These are phyloP conservation scores for Morpho helenor DNA, from an alignment of 2,888 invertebrate species.

Conservation along the genomic window DNA sequence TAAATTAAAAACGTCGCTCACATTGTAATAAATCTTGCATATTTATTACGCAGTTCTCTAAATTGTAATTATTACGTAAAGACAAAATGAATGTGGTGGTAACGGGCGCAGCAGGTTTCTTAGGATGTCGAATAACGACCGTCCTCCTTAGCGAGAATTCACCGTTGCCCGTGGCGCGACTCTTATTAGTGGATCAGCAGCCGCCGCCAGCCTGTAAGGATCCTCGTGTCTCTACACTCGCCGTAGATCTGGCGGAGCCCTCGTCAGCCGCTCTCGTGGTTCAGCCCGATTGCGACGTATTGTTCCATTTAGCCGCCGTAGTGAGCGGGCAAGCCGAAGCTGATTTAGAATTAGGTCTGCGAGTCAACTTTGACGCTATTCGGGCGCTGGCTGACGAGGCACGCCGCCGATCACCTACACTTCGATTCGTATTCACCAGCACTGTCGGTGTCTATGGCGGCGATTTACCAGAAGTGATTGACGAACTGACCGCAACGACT, in stretches of 20 bases:
- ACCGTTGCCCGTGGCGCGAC: constrained; percentile 35
- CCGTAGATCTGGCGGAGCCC: constrained; percentile 36
- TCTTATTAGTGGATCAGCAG: constrained; percentile 40
- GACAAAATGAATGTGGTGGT: constrained; percentile 49
- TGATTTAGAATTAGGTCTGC: constrained; percentile 58
- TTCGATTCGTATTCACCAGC: constrained; percentile 56
- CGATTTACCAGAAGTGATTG: constrained; percentile 40
- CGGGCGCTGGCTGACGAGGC: constrained; percentile 52
- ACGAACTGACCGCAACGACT: constrained; percentile 48
- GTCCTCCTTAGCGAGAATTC: constrained; percentile 35
- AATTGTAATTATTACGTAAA: neutral
- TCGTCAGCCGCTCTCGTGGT: constrained; percentile 42
- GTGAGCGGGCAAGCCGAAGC: constrained; percentile 64
- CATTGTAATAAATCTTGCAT: neutral
- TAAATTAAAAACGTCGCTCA: neutral
- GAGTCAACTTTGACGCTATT: constrained; percentile 60
- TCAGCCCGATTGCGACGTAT: constrained; percentile 36
- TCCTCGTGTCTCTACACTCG: constrained; percentile 36
- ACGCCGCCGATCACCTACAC: constrained; percentile 37
- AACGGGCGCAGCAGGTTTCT: constrained; percentile 57
- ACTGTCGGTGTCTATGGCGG: constrained; percentile 59
- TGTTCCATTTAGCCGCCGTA: constrained; percentile 63
- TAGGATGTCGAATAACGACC: constrained; percentile 47
- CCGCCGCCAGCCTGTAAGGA: constrained; percentile 30
- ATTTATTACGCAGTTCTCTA: neutral